Evolutionary conservation across 2,797 vertebrate genomes (phyloP), one percentile per base, ranked within the genome.

Genomic region (Spheniscus humboldti): DNA sequence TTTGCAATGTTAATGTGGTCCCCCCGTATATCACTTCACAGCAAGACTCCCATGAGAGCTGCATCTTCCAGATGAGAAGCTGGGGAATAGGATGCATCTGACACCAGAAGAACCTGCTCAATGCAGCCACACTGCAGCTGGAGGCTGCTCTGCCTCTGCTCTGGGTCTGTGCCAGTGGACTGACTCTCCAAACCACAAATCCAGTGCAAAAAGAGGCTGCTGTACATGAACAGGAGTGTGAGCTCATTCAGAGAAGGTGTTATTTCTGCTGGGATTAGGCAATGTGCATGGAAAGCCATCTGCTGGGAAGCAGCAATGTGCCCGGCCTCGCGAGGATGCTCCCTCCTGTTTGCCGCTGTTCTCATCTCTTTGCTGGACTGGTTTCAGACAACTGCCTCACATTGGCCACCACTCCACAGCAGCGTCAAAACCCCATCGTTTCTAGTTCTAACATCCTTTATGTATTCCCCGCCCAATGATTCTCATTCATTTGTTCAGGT

Each of bases 231-330:
- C 30, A 66, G 67, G 59, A 94, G 60, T 9, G 6, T 2, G 57
- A 91, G 84, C 30, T 77, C 86, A 69, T n/a, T 80, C 85, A 68
- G 52, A 68, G 78, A 69, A 91, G 72, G 77, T 80, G 93, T 31
- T 15, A 28, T 59, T 82, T 94, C 74, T 85, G 97, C 98, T 97
- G 97, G 88, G 95, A 96, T 96, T 97, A 98, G 98, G 98, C 98
- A 98, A 94, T 87, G 97, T 96, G 95, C 84, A 87, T 50, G 95
- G 97, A 98, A 93, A 94, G 92, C 96, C 98, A 98, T 97, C 97
- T 97, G 97, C 96, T 97, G 88, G 95, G 94, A 96, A 76, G 45
- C 22, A 90, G 80, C 63, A 52, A 71, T 0, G 1, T 62, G 45
- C 80, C 52, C 35, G 63, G 67, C 89, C 39, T 60, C 2, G 1